Evolutionary conservation across 2,888 invertebrate genomes (phyloP), one percentile per base, ranked within the genome.

Genomic region (Macrosiphum euphorbiae): DNA sequence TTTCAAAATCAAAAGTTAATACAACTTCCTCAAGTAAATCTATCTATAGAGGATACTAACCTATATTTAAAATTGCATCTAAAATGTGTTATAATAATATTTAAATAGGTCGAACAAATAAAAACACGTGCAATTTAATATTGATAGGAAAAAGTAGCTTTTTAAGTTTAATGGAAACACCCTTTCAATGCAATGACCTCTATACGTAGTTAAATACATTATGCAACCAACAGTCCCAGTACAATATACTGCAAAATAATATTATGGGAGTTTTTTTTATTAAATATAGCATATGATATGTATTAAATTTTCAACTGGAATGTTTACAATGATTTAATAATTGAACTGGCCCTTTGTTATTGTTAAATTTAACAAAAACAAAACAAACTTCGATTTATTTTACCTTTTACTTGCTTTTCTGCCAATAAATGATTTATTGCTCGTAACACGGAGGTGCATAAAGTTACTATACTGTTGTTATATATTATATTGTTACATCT

Each of bases 331-430:
- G 7, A 61, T 89, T 88, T 61, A 61, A 90, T 20, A 47, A 20
- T n/a, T n/a, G n/a, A 90, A 67, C 47, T 55, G 78, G 35, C 16
- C 41, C 47, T 90, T 90, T 90, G 44, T 89, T 90, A 90, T 58
- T 41, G 44, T 89, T 89, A 58, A 13, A 88, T 35, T 88, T 55
- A 47, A 86, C 47, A 47, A 86, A 86, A 86, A 44, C 28, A 86
- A 86, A 67, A 90, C 8, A 90, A 90, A 61, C 26, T 61, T 89
- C 16, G n/a, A 26, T 47, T n/a, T 90, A 67, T 61, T 61, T n/a
- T 28, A 44, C 58, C 41, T 55, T 88, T 55, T 24, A 41, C 26
- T 28, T 44, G 16, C 28, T 86, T 47, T 61, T 61, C 89, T 89
- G 44, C 3, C 28, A 44, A 88, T 35, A 55, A 88, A 88, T 52